Percentiles rank a stretch among this genome's conserved stretches.
Conservation (phyloP, 2,797 vertebrate species). For the Xerus rutilus region DNA sequence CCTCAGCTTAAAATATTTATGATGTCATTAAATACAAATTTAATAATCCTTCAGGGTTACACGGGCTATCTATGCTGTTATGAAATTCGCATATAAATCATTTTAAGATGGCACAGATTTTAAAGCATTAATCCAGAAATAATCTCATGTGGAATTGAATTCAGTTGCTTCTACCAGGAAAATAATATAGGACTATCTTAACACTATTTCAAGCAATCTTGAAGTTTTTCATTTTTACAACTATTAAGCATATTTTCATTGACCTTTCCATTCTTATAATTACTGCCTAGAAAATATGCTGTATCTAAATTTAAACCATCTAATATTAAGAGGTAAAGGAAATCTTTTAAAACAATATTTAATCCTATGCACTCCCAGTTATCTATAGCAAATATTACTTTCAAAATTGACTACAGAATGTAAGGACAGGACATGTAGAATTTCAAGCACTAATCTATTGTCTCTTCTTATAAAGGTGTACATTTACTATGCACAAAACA, state of each 20-base stretch:
- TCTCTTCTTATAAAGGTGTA: conserved; percentile 19
- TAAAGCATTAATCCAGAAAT: conserved; percentile 64
- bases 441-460: not conserved
- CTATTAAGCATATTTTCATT: conserved; percentile 52
- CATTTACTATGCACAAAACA: not conserved
- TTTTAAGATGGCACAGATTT: conserved; percentile 53
- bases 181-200: conserved; percentile 56
- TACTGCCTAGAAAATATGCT: conserved; percentile 46
- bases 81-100: conserved; percentile 47
- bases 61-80: conserved; percentile 22
- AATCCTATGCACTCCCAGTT: conserved; percentile 30
- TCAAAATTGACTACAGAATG: conserved; percentile 49
- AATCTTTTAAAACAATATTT: conserved; percentile 59
- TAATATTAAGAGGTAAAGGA: conserved; percentile 55
- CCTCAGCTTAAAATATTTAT: conserved; percentile 56
- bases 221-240: conserved; percentile 64
- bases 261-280: conserved; percentile 50
- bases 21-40: conserved; percentile 65
- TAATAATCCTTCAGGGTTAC: conserved; percentile 40
- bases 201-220: conserved; percentile 41
- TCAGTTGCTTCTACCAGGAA: conserved; percentile 44
- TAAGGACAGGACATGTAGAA: not conserved
- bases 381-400: conserved; percentile 49
- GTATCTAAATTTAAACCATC: conserved; percentile 29
- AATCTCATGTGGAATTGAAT: conserved; percentile 35